Conservation (phyloP, 2,797 vertebrate genomes). For the Myotis pilosus region DNA sequence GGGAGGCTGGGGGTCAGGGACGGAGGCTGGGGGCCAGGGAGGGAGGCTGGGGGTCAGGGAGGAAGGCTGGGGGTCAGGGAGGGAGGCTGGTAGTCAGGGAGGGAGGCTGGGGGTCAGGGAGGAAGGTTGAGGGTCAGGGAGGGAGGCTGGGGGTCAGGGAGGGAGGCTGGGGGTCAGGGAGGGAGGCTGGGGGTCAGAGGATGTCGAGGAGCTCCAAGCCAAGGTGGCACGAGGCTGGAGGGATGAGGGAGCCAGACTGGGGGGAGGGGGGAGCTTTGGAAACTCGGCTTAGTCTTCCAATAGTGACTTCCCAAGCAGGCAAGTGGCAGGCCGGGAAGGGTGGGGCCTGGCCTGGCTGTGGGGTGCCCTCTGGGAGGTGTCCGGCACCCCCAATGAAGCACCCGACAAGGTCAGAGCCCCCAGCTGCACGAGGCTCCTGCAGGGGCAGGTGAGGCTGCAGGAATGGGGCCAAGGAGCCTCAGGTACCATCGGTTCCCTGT, state of each 20-base stretch:
- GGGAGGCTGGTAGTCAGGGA: too few relatives aligned
- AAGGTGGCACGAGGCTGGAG: neutral
- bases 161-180: too few relatives aligned
- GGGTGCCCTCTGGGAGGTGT: rapidly evolving
- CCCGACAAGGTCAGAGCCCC: rapidly evolving
- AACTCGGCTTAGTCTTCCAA: neutral
- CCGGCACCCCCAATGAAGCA: neutral
- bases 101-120: too few relatives aligned
- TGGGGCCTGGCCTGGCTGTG: neutral
- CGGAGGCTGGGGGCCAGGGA: too few relatives aligned
- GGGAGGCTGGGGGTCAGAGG: neutral
- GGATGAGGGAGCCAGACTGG: rapidly evolving
- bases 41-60: too few relatives aligned
- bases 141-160: too few relatives aligned
- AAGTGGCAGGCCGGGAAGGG: neutral
- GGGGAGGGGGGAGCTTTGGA: neutral
- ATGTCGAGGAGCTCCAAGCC: neutral
- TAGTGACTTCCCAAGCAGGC: neutral
- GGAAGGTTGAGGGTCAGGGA: too few relatives aligned
- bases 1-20: too few relatives aligned
- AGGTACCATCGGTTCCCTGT: rapidly evolving
- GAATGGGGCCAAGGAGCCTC: neutral
- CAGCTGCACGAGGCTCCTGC: neutral
- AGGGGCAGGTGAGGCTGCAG: rapidly evolving
- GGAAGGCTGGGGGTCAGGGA: too few relatives aligned